Percentiles rank a stretch among this genome's conserved stretches.
Conservation (phyloP, 1,140 invertebrate species). For the Heliconius eleuchia region DNA sequence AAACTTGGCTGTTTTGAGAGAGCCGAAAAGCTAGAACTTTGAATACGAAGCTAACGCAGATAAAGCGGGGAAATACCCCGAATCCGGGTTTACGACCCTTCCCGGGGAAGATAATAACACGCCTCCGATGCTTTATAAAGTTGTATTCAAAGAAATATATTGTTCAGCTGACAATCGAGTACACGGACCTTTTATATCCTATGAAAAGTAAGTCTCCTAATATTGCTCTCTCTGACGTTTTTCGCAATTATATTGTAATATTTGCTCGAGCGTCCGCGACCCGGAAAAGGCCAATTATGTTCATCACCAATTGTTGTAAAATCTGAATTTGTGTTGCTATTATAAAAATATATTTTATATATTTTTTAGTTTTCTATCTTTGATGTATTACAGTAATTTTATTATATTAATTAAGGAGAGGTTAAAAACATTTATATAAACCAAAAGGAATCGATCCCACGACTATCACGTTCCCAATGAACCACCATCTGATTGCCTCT, state of each 20-base stretch:
- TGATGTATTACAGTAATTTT: too few species aligned
- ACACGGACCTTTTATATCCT: conserved; percentile 20
- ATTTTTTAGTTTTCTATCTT: not conserved
- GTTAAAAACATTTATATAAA: too few species aligned
- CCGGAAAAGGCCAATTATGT: conserved; percentile 9
- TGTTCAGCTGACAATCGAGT: conserved; percentile 20
- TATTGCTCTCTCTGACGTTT: not conserved
- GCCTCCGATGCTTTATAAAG: conserved; percentile 35
- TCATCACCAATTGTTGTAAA: not conserved
- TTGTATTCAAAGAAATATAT: conserved; percentile 33
- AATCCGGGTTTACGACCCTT: conserved; percentile 38
- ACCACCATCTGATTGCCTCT: too few species aligned
- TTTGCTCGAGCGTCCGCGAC: conserved; percentile 6
- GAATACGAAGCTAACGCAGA: conserved; percentile 32
- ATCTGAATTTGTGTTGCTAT: not conserved
- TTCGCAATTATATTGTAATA: conserved; percentile 9
- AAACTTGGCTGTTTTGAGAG: conserved; percentile 3
- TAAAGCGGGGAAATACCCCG: conserved; percentile 34
- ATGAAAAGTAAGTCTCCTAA: conserved; percentile 11
- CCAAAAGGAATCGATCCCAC: not conserved
- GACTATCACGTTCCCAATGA: not conserved
- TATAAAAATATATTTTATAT: not conserved
- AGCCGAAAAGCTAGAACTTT: conserved; percentile 25
- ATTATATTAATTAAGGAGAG: too few species aligned
- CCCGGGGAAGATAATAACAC: conserved; percentile 37